Conservation (phyloP, 2,113 vertebrate species). For the Antechinus flavipes region DNA sequence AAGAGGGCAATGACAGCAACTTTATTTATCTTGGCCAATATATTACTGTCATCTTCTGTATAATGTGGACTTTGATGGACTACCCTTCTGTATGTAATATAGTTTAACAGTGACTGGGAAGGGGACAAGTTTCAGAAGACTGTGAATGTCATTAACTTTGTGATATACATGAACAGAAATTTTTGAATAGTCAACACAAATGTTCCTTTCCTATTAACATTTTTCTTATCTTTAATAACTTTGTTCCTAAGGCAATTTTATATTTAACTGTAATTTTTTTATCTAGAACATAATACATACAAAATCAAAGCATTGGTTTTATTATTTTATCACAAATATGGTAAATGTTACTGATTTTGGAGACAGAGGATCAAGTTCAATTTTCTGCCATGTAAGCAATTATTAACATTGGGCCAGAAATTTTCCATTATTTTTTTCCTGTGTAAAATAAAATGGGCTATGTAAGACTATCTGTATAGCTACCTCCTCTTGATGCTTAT, state of each 20-base stretch:
- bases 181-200: neutral
- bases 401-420: neutral
- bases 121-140: neutral
- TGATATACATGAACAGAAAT: neutral
- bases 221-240: conserved; percentile 17
- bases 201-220: neutral
- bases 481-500: neutral
- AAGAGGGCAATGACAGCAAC: conserved; percentile 33
- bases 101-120: neutral
- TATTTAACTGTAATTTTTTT: neutral
- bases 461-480: neutral
- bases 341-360: neutral
- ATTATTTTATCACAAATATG: neutral
- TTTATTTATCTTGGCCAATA: conserved; percentile 53
- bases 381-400: neutral
- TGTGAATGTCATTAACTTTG: neutral
- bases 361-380: neutral
- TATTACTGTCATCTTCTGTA: conserved; percentile 43
- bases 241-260: neutral
- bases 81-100: conserved; percentile 33
- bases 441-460: neutral
- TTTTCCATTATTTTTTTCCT: neutral
- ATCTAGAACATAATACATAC: neutral
- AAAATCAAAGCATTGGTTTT: conserved; percentile 1
- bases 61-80: conserved; percentile 51